phyloP scores from a whole-genome alignment of 2,113 vertebrate genomes.

The Silurus glanis region DNA sequence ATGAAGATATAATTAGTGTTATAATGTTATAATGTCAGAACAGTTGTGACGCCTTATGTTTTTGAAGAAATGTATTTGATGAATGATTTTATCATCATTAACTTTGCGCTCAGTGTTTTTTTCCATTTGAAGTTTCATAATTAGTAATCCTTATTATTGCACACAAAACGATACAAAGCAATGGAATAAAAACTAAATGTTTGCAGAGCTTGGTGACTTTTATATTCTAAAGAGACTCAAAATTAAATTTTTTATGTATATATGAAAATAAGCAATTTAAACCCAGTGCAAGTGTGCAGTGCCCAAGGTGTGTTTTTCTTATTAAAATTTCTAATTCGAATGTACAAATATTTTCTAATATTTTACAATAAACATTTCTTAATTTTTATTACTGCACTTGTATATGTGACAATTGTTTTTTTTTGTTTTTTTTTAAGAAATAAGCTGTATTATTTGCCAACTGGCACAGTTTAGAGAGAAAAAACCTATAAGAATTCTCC shows the following conservation, averaged over 20 bases:
- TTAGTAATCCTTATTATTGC: background rate
- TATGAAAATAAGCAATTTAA: background rate
- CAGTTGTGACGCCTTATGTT: too few relatives aligned
- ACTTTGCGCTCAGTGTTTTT: too few relatives aligned
- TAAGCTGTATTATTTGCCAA: too few relatives aligned
- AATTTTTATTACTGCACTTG: background rate
- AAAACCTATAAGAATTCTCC: background rate
- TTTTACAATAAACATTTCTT: background rate
- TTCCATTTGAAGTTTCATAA: background rate
- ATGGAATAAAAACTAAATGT: background rate
- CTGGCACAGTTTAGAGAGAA: background rate
- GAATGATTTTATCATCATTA: too few relatives aligned
- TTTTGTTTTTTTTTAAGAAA: background rate
- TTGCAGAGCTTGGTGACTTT: background rate
- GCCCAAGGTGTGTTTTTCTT: background rate
- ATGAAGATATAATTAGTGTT: too few relatives aligned
- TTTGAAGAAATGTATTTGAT: too few relatives aligned
- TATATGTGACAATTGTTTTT: background rate
- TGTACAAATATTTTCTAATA: background rate
- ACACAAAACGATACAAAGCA: background rate
- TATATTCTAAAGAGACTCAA: background rate
- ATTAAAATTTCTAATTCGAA: background rate
- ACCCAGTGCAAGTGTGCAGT: background rate
- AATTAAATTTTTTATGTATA: background rate
- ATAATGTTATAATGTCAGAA: too few relatives aligned